Percentiles rank a stretch among this genome's conserved stretches.
These are phyloP conservation scores for Mus minutoides DNA, from an alignment of 2,797 vertebrate species.

Conservation along the genomic window DNA sequence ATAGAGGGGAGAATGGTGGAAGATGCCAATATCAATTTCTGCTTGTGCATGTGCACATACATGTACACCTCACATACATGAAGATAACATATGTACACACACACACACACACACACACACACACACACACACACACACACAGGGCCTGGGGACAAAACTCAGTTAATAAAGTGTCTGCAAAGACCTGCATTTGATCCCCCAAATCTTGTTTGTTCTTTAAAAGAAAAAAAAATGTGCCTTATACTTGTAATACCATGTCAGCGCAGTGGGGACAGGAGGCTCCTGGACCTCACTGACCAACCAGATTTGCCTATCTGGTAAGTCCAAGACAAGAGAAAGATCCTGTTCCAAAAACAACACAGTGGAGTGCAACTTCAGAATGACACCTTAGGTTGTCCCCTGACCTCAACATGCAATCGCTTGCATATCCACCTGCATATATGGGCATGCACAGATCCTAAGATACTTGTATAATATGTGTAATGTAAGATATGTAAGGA, in stretches of 20 bases:
- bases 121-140: background rate
- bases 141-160: background rate
- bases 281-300: background rate
- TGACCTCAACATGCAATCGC: background rate
- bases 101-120: background rate
- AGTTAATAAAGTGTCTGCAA: background rate
- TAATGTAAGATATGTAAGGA: too few species aligned
- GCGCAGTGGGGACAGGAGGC: too few species aligned
- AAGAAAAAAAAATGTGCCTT: background rate
- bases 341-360: background rate
- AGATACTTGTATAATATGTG: background rate
- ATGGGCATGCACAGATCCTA: background rate
- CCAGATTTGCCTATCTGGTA: background rate
- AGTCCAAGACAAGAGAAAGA: background rate
- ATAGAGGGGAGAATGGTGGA: background rate
- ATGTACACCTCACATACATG: background rate
- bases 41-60: background rate
- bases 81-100: background rate
- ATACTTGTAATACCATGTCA: background rate
- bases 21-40: background rate
- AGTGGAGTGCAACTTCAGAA: background rate
- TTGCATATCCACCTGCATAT: background rate
- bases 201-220: background rate
- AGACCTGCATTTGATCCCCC: background rate
- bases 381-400: background rate